Base-by-base conservation (phyloP, 2,888 invertebrate genomes). In the Drosophila emarginata region DNA sequence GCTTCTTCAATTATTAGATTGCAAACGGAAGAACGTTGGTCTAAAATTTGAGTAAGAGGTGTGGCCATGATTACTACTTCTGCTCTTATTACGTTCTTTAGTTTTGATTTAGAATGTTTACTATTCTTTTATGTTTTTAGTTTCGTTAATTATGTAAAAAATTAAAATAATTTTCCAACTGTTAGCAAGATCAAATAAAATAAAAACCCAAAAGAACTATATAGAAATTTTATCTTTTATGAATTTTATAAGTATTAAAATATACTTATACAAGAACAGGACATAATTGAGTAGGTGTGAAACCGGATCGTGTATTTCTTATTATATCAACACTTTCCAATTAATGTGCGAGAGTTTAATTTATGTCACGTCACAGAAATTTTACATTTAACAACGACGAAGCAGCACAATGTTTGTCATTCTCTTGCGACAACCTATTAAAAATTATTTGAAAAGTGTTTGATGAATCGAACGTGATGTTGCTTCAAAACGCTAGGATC, bases 301-400 rank as follows among this genome's bases (percentile, higher is more conserved):
- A 40, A 32, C 7, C 32, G 32, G 9, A 7, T 32, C 32, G 1
- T 2, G 11, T 14, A 40, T 14, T 51, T 14, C 32, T 15, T 9
- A 26, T 50, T 60, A 21, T 37, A 52, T 39, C 61, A 61, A 37
- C 52, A 61, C 52, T 60, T 65, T 72, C 64, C 74, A 72, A 85
- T 83, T 83, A 83, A 85, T 77, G 66, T 76, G 18, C 28, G 40
- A 62, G 72, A 76, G 79, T 76, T 74, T 70, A 77, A 83, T 85
- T 83, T 84, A 77, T 75, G 74, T 84, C 84, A 84, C 84, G 84
- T 80, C 66, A 66, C 75, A 78, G 64, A 69, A 76, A 75, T 66
- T 32, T 51, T 32, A 36, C 39, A 54, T 60, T 54, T 45, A 45
- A 45, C 5, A 18, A 14, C 0, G 45, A 52, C 36, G 56, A 53